Evolutionary conservation across 2,113 vertebrate species (phyloP).

Genomic region (Porphyrio hochstetteri): DNA sequence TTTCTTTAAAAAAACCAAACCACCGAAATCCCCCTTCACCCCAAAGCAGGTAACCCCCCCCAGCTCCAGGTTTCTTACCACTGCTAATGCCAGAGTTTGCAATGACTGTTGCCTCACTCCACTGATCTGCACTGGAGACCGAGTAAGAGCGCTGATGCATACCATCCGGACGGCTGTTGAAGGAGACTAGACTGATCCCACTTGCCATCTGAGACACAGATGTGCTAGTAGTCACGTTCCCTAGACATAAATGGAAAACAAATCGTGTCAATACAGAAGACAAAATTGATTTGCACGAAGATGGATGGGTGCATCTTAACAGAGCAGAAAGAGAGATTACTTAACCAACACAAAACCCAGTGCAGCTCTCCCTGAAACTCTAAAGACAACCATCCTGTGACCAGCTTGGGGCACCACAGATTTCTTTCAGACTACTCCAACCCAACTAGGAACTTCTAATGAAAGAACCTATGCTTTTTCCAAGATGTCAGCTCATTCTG

Average conservation of each 20-base stretch:
- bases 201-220: conserved; percentile 92
- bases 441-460: not conserved
- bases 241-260: conserved; percentile 77
- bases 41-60: not conserved
- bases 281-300: not conserved
- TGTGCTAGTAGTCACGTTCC: conserved; percentile 87
- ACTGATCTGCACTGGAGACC: conserved; percentile 98
- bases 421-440: not conserved
- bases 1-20: not conserved
- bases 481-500: not conserved
- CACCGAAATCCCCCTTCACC: not conserved
- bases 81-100: conserved; percentile 97
- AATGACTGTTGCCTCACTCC: conserved; percentile 94
- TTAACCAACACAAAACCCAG: not conserved
- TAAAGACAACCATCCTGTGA: not conserved
- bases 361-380: not conserved
- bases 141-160: conserved; percentile 97
- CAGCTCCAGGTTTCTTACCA: conserved; percentile 78
- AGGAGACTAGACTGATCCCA: conserved; percentile 91
- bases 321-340: not conserved
- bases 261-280: conserved; percentile 43
- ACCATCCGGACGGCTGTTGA: conserved; percentile 90
- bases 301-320: not conserved
- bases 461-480: not conserved
- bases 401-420: not conserved